phyloP scores from a whole-genome alignment of 2,113 vertebrate species.

The Scopus umbretta region DNA sequence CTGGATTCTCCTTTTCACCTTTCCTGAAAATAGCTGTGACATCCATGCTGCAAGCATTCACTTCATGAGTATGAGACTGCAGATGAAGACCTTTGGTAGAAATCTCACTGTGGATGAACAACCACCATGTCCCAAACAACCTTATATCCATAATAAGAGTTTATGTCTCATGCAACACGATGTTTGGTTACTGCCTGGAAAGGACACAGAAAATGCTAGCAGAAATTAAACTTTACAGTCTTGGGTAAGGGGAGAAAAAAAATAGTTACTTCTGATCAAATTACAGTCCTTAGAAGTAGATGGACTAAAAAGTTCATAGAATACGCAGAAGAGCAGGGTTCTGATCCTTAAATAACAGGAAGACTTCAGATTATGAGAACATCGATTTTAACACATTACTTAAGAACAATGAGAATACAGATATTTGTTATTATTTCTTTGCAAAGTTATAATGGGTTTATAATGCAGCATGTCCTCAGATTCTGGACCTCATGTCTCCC shows the following conservation, averaged over 20 bases:
- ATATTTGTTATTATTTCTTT: background rate
- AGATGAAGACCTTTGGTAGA: background rate
- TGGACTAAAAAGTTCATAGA: background rate
- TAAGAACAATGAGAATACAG: background rate
- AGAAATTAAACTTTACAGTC: background rate
- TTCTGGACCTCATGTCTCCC: background rate
- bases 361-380: background rate
- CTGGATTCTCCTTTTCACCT: background rate
- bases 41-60: background rate
- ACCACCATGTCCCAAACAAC: background rate
- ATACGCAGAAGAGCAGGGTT: background rate
- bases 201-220: background rate
- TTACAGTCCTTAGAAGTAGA: background rate
- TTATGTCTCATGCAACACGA: background rate
- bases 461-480: background rate
- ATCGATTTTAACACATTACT: accelerated
- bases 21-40: background rate
- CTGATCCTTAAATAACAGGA: background rate
- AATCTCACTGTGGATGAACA: background rate
- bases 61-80: background rate
- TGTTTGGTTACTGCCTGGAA: background rate
- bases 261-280: background rate
- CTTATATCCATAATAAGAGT: background rate
- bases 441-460: background rate
- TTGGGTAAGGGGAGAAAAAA: background rate